Conservation (phyloP, 64 coral and sea anemone genomes). For the Exaiptasia diaphana region DNA sequence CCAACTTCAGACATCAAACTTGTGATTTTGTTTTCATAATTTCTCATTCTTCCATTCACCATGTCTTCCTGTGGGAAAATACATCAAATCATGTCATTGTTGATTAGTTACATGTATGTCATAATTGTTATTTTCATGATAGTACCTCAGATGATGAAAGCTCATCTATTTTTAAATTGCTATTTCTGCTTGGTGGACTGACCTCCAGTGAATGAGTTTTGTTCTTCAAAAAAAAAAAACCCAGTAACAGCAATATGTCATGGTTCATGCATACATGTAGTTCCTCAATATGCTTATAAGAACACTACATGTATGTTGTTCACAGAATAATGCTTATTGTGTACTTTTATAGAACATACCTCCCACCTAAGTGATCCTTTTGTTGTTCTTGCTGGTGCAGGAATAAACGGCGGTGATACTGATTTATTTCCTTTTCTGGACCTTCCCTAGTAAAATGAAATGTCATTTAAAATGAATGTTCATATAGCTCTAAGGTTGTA, state of each 20-base stretch:
- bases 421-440: slow-evolving; percentile 43
- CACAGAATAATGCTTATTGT: not conserved
- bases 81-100: not conserved
- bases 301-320: too few relatives aligned
- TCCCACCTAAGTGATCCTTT: slow-evolving; percentile 47
- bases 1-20: slow-evolving; percentile 97
- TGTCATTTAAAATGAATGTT: too few relatives aligned
- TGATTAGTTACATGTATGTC: too few relatives aligned
- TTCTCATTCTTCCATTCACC: slow-evolving; percentile 73
- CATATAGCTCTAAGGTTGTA: too few relatives aligned
- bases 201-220: slow-evolving; percentile 57
- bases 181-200: slow-evolving; percentile 27
- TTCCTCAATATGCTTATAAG: not conserved
- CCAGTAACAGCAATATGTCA: not conserved
- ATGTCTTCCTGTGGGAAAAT: slow-evolving; percentile 65
- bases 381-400: slow-evolving; percentile 64
- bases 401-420: slow-evolving; percentile 58
- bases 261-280: not conserved
- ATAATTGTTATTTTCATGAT: not conserved
- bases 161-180: slow-evolving; percentile 56
- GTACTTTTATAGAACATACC: too few relatives aligned
- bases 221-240: slow-evolving; percentile 6
- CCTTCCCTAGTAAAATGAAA: not conserved
- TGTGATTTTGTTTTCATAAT: slow-evolving; percentile 90
- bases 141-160: slow-evolving; percentile 69